A percentile compares a stretch with the other conserved stretches of the same genome.
phyloP scores from a whole-genome alignment of 2,888 invertebrate genomes.

The Amphiduros pacificus region DNA sequence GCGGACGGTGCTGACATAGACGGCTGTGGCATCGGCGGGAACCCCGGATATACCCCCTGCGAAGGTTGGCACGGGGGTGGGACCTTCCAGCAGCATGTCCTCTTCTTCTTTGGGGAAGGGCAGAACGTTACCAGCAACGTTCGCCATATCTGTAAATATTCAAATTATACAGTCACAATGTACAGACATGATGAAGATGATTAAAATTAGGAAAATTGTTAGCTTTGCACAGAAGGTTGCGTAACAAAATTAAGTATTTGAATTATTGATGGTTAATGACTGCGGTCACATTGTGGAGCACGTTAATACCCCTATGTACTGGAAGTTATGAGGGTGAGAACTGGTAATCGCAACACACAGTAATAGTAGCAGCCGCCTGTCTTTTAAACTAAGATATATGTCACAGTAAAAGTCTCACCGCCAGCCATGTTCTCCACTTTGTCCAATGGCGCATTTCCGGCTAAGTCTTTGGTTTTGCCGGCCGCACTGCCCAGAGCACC shows the following conservation, averaged over 20 bases:
- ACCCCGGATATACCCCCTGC: no score
- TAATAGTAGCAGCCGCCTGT: no score
- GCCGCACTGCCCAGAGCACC: slow-evolving; percentile 26
- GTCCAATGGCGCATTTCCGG: slow-evolving; percentile 14
- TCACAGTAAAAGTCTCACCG: slow-evolving; percentile 10
- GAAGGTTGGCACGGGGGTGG: not conserved
- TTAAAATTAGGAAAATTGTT: no score
- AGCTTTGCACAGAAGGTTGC: no score
- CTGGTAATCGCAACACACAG: no score
- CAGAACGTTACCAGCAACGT: slow-evolving; percentile 28
- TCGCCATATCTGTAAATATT: slow-evolving; percentile 28
- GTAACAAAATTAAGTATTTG: not conserved
- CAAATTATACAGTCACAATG: no score
- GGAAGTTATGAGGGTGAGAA: no score
- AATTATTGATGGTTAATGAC: no score
- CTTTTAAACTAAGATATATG: no score
- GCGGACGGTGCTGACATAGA: not conserved
- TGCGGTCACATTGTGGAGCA: no score
- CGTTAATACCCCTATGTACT: no score
- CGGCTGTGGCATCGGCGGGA: not conserved
- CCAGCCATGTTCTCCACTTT: slow-evolving; percentile 21
- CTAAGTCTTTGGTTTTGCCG: slow-evolving; percentile 16
- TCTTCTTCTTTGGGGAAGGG: slow-evolving; percentile 25
- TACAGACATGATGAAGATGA: no score
- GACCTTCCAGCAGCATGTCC: slow-evolving; percentile 1